These are phyloP conservation scores for Gryllus longicercus DNA, from an alignment of 2,888 invertebrate genomes.

Conservation along the genomic window DNA sequence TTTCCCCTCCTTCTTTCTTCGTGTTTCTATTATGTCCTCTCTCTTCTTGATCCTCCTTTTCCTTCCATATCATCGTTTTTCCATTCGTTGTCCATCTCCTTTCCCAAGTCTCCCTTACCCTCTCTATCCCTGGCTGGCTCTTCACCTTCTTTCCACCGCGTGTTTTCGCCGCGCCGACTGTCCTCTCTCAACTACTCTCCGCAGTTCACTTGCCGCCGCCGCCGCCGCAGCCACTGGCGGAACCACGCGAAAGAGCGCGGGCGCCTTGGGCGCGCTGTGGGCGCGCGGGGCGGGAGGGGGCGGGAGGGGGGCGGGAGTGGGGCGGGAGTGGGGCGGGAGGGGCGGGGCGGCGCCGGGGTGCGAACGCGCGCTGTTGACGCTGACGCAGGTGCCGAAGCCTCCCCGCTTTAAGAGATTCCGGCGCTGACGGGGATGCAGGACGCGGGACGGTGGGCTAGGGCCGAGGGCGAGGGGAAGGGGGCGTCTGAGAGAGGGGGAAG, in stretches of 20 bases:
- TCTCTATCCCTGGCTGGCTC: neutral
- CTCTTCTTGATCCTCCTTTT: too few relatives aligned
- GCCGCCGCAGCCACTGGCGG: too few relatives aligned
- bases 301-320: neutral
- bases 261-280: neutral
- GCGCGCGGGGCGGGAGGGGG: neutral
- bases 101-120: neutral
- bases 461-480: constrained; percentile 11
- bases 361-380: constrained; percentile 3
- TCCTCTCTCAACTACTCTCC: neutral
- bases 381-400: neutral
- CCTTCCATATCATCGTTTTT: neutral
- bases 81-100: neutral
- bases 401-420: constrained; percentile 24
- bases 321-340: neutral
- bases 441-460: neutral
- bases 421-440: constrained; percentile 34
- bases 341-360: neutral
- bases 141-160: neutral
- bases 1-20: too few relatives aligned
- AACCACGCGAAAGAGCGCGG: too few relatives aligned
- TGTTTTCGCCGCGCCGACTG: neutral
- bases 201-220: neutral
- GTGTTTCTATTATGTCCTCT: too few relatives aligned
- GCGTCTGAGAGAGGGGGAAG: neutral